phyloP scores from a whole-genome alignment of 2,797 vertebrate genomes.

The Microhierax caerulescens region DNA sequence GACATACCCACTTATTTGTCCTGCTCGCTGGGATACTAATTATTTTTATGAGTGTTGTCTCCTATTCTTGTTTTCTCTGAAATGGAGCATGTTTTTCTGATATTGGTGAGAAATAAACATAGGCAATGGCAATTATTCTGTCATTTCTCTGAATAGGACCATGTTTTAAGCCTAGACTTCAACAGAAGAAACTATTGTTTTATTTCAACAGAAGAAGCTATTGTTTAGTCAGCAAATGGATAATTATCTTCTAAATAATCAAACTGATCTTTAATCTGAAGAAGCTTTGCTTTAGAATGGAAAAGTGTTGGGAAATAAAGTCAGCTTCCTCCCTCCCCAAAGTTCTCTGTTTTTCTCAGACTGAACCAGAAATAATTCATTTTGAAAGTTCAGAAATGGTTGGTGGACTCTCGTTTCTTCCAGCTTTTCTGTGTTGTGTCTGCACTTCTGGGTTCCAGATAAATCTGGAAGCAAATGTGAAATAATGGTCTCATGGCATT shows the following conservation, averaged over 20 bases:
- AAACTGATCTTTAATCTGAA: slow-evolving; percentile 19
- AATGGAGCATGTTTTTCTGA: neutral
- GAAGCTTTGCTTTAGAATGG: slow-evolving; percentile 21
- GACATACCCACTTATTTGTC: neutral
- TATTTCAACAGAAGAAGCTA: slow-evolving; percentile 15
- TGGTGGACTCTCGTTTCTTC: slow-evolving; percentile 53
- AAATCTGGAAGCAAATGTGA: slow-evolving; percentile 56
- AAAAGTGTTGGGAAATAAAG: slow-evolving; percentile 46
- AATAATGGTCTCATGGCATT: slow-evolving; percentile 40
- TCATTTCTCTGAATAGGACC: neutral
- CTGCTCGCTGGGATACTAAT: neutral
- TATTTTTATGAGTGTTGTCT: neutral
- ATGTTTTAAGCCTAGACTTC: neutral
- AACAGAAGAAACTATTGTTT: neutral
- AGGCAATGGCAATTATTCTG: neutral
- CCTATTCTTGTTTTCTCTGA: neutral
- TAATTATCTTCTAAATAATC: slow-evolving; percentile 25
- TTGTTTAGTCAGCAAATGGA: slow-evolving; percentile 13
- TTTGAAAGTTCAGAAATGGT: slow-evolving; percentile 34
- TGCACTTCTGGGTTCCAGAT: slow-evolving; percentile 56
- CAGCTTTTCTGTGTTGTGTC: slow-evolving; percentile 37
- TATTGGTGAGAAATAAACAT: neutral
- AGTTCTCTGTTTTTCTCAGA: slow-evolving; percentile 2
- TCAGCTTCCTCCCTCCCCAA: neutral
- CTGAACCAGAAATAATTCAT: slow-evolving; percentile 33